A percentile compares a stretch with the other conserved stretches of the same genome.
phyloP scores from a whole-genome alignment of 2,113 vertebrate species.

The Ciconia maguari region DNA sequence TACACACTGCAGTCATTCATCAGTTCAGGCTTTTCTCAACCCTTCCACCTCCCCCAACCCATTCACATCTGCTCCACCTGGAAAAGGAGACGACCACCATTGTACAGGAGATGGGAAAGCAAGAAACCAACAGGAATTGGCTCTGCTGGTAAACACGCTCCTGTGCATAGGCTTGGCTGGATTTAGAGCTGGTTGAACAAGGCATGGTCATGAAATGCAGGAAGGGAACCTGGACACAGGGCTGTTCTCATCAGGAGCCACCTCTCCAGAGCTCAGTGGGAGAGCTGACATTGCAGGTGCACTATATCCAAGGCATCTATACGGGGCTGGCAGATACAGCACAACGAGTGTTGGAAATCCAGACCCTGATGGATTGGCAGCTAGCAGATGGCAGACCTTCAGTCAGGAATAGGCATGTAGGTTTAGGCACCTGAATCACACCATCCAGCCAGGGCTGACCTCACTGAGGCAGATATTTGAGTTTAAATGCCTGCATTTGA shows the following conservation, averaged over 20 bases:
- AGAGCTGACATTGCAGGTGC: not conserved
- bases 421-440: slow-evolving; percentile 3
- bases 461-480: not conserved
- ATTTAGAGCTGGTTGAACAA: not conserved
- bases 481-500: not conserved
- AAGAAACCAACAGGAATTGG: not conserved
- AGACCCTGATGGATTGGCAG: not conserved
- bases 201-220: not conserved
- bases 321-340: not conserved
- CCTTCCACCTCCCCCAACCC: not conserved
- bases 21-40: not conserved
- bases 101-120: not conserved
- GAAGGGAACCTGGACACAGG: not conserved
- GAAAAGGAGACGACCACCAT: not conserved
- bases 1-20: slow-evolving; percentile 12
- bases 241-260: not conserved
- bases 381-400: not conserved
- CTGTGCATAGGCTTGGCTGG: not conserved
- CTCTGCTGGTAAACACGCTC: not conserved
- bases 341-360: not conserved
- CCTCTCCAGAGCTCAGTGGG: not conserved
- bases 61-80: not conserved
- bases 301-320: not conserved
- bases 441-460: not conserved
- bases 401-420: not conserved